phyloP scores from a whole-genome alignment of 2,888 invertebrate species.

The Gastracanthus pulcherrimus region DNA sequence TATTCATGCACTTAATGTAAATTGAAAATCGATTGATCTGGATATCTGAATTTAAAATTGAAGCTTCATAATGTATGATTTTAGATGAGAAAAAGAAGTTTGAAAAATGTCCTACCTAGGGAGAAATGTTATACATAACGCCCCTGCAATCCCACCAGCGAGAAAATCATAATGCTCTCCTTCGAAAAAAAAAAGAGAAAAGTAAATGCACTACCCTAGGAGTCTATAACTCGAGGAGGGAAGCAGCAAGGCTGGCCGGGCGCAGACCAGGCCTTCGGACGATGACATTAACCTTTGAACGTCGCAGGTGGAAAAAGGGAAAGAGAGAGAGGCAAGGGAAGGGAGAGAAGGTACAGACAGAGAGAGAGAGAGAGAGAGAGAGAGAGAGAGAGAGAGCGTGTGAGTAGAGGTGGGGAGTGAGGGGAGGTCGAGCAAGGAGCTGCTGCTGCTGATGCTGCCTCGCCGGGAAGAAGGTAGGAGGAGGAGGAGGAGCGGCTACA shows the following conservation, averaged over 20 bases:
- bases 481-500: not conserved
- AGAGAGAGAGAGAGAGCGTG: slow-evolving; percentile 12
- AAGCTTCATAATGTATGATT: too few relatives aligned
- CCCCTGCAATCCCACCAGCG: not conserved
- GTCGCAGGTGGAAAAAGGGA: slow-evolving; percentile 57
- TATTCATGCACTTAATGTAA: too few relatives aligned
- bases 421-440: slow-evolving; percentile 1
- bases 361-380: not conserved
- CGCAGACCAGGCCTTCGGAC: slow-evolving; percentile 9
- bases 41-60: too few relatives aligned
- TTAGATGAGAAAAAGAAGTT: too few relatives aligned
- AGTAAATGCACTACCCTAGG: not conserved
- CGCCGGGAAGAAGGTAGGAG: slow-evolving; percentile 12
- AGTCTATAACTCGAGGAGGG: not conserved
- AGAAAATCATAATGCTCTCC: not conserved
- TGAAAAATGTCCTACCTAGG: too few relatives aligned
- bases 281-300: slow-evolving; percentile 55
- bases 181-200: not conserved
- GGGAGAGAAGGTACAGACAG: not conserved
- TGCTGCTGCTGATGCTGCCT: too few relatives aligned
- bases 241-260: not conserved
- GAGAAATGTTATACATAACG: not conserved
- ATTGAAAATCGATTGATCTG: too few relatives aligned
- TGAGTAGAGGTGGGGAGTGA: not conserved
- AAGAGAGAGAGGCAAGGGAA: slow-evolving; percentile 26